A percentile compares a stretch with the other conserved stretches of the same genome.
Evolutionary conservation across 1,140 invertebrate species (phyloP).

Genomic region (Drosophila mojavensis): DNA sequence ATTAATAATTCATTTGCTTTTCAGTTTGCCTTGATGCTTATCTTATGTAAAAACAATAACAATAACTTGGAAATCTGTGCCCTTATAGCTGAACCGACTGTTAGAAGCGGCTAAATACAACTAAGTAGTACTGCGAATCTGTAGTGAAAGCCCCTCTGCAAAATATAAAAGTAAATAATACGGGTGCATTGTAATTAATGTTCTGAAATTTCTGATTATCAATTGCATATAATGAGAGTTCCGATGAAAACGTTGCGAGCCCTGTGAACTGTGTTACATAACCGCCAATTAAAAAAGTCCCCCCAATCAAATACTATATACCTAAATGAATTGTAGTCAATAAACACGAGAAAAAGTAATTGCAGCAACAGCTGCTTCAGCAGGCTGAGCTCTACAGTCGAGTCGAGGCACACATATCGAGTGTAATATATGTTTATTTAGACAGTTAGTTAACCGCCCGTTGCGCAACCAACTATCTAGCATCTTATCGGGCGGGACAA

Average conservation of each 20-base stretch:
- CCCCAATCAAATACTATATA: neutral
- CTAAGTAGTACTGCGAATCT: constrained; percentile 46
- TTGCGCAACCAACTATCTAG: neutral
- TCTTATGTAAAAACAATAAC: neutral
- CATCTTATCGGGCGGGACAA: neutral
- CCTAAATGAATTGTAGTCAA: constrained; percentile 1
- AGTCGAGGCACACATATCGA: too few species aligned
- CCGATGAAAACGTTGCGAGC: neutral
- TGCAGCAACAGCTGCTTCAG: neutral
- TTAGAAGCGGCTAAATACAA: constrained; percentile 33
- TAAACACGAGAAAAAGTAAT: neutral
- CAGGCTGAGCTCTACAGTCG: neutral
- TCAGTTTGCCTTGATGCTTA: neutral
- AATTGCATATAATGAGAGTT: constrained; percentile 26
- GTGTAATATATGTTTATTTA: neutral
- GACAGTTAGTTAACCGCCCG: too few species aligned
- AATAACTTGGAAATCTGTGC: constrained; percentile 4
- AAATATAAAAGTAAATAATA: neutral
- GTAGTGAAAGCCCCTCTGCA: neutral
- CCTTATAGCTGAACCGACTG: constrained; percentile 39
- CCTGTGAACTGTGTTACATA: neutral
- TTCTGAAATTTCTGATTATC: constrained; percentile 18
- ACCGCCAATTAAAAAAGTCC: neutral
- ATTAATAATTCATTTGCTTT: neutral
- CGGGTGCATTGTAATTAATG: neutral